Conservation (phyloP, 1,140 invertebrate species). For the Eurosta solidaginis region DNA sequence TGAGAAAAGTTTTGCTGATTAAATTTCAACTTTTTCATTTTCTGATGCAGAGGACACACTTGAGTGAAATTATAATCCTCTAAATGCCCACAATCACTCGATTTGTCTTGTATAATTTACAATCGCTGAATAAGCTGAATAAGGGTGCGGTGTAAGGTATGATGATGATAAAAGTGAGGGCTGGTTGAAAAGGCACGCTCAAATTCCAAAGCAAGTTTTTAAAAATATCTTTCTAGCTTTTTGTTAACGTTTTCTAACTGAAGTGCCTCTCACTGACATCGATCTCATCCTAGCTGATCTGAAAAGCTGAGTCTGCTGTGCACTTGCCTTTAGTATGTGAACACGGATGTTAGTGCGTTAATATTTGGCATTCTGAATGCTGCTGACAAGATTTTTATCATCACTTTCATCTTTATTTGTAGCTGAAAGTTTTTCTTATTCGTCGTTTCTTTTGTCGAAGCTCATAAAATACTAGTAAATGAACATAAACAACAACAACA, state of each 20-base stretch:
- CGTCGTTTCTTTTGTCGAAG: background rate
- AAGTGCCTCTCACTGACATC: background rate
- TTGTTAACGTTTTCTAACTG: background rate
- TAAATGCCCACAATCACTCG: background rate
- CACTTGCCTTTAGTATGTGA: background rate
- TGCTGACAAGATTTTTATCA: background rate
- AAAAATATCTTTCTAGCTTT: background rate
- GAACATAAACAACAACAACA: background rate
- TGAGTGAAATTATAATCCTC: constrained; percentile 28
- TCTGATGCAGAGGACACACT: background rate
- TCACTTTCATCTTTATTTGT: constrained; percentile 17
- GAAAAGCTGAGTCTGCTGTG: background rate
- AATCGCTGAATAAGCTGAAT: background rate
- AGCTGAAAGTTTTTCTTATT: background rate
- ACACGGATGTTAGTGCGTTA: background rate
- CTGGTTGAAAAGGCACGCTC: background rate
- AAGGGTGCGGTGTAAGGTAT: background rate
- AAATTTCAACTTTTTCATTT: constrained; percentile 31
- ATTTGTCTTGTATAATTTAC: too few species aligned
- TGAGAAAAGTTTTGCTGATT: constrained; percentile 25
- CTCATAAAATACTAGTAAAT: constrained; percentile 16
- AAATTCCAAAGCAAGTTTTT: constrained; percentile 9
- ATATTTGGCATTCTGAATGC: background rate
- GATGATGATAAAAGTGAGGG: background rate
- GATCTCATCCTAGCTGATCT: background rate